Conservation (phyloP, 2,113 vertebrate genomes). For the Cettia cetti region DNA sequence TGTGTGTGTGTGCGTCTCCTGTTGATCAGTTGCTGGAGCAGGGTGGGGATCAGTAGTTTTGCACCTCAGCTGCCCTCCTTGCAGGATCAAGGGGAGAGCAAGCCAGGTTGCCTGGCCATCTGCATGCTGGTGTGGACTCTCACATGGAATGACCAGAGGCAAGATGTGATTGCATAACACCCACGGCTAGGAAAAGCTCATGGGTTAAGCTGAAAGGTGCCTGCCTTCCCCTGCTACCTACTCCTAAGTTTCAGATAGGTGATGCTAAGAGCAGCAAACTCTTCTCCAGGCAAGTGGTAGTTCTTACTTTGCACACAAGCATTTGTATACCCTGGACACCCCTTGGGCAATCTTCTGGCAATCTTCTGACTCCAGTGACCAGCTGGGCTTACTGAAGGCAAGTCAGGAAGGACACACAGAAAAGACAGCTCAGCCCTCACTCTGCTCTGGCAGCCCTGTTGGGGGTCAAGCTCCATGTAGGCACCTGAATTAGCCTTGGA, state of each 20-base stretch:
- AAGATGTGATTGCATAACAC: rapidly evolving
- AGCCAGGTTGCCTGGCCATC: background rate
- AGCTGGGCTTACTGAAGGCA: background rate
- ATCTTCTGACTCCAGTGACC: background rate
- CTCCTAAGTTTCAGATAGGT: background rate
- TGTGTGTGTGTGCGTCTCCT: background rate
- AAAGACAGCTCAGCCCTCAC: background rate
- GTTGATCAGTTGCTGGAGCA: background rate
- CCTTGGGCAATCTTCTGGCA: background rate
- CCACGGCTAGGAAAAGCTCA: background rate
- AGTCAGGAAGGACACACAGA: background rate
- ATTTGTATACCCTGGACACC: background rate
- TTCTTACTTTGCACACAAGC: background rate
- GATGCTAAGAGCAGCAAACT: background rate
- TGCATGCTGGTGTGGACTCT: rapidly evolving
- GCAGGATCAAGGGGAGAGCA: background rate
- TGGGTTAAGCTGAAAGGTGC: background rate
- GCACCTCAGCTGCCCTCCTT: background rate
- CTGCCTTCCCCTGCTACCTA: background rate
- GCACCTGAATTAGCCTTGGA: background rate
- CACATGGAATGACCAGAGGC: rapidly evolving
- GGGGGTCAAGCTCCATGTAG: background rate
- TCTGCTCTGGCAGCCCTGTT: background rate
- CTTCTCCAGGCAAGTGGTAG: background rate
- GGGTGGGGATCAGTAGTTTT: background rate